Percentiles rank a stretch among this genome's conserved stretches.
Conservation (phyloP, 1,140 invertebrate genomes). For the Drosophila nasuta region DNA sequence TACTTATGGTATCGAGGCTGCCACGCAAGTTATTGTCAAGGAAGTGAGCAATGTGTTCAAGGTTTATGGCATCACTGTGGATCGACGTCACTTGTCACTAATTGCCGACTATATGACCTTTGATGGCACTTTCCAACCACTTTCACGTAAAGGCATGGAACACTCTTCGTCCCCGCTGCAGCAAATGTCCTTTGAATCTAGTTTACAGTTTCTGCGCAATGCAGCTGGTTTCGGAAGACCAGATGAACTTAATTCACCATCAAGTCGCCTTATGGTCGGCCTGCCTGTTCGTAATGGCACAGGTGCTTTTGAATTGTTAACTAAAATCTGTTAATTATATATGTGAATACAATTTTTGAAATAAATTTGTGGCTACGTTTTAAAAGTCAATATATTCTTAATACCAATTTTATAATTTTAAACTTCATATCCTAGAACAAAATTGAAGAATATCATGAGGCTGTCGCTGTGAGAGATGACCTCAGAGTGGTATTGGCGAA, state of each 20-base stretch:
- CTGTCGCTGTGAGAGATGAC: too few relatives aligned
- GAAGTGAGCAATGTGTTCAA: slow-evolving; percentile 97
- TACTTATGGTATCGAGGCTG: slow-evolving; percentile 98
- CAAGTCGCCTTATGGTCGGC: slow-evolving; percentile 94
- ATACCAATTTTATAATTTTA: neutral
- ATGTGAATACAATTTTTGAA: slow-evolving; percentile 8
- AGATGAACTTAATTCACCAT: slow-evolving; percentile 94
- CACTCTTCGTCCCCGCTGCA: slow-evolving; percentile 95
- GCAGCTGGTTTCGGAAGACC: slow-evolving; percentile 90
- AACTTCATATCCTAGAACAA: too few relatives aligned
- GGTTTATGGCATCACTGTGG: slow-evolving; percentile 98
- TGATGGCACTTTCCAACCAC: slow-evolving; percentile 94
- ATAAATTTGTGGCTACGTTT: slow-evolving; percentile 1
- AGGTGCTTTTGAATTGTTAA: slow-evolving; percentile 88
- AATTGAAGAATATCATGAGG: too few relatives aligned
- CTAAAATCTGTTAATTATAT: slow-evolving; percentile 66
- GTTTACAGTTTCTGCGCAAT: slow-evolving; percentile 93
- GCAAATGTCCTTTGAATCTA: slow-evolving; percentile 99
- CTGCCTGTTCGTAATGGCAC: slow-evolving; percentile 94
- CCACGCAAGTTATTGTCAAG: slow-evolving; percentile 93
- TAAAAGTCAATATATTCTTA: slow-evolving; percentile 1
- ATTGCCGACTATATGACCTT: slow-evolving; percentile 99
- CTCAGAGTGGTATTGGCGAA: too few relatives aligned
- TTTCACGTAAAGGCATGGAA: slow-evolving; percentile 96
- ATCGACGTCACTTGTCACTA: slow-evolving; percentile 95